Conservation (phyloP, 2,113 vertebrate genomes). For the Anhinga rufa region DNA sequence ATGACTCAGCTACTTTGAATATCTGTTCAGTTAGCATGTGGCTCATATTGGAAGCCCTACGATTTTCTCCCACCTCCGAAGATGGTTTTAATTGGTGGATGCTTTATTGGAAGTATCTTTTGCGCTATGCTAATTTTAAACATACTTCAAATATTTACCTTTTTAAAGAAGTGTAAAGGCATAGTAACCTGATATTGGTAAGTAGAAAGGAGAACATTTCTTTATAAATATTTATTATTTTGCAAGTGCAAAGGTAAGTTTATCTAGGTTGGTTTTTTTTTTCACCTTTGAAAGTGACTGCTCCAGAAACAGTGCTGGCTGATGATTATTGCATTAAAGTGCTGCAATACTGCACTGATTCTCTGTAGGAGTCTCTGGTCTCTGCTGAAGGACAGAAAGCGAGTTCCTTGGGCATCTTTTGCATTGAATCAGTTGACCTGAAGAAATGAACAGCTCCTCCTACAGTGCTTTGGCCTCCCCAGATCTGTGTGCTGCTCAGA, state of each 20-base stretch:
- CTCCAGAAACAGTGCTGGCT: not conserved
- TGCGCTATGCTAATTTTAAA: not conserved
- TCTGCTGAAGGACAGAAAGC: not conserved
- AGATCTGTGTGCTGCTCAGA: not conserved
- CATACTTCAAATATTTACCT: not conserved
- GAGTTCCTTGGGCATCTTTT: not conserved
- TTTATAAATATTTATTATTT: not conserved
- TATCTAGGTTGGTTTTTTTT: not conserved
- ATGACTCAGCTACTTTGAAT: slow-evolving; percentile 9
- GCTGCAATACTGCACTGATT: not conserved
- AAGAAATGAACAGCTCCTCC: not conserved
- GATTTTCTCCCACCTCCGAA: not conserved
- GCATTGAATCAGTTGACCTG: not conserved
- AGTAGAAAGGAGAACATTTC: not conserved
- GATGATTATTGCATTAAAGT: not conserved
- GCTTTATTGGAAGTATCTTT: not conserved
- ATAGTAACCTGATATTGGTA: not conserved
- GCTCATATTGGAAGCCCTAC: not conserved
- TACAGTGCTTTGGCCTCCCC: not conserved
- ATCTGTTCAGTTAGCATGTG: not conserved
- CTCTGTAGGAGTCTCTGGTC: not conserved
- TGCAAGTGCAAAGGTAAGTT: not conserved
- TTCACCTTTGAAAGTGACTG: not conserved
- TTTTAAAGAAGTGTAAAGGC: not conserved
- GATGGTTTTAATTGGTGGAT: not conserved